Percentiles rank a stretch among this genome's conserved stretches.
Evolutionary conservation across 2,888 invertebrate genomes (phyloP).

Genomic region (Pherbina coryleti): DNA sequence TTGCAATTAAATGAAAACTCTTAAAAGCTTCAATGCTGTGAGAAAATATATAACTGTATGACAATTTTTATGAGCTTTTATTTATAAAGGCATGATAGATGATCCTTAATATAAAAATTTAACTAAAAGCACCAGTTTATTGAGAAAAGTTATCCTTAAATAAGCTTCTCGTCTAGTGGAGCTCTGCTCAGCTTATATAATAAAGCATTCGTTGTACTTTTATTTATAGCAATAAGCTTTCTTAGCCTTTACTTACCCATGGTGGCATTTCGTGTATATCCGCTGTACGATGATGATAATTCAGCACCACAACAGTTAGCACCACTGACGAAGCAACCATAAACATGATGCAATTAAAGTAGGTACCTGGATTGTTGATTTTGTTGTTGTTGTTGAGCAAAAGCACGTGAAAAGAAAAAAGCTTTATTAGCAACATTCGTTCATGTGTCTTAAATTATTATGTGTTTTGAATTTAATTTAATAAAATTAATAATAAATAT

Average conservation of each 20-base stretch:
- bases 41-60: no score
- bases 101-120: no score
- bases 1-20: no score
- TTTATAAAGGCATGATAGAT: no score
- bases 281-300: slow-evolving; percentile 96
- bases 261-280: slow-evolving; percentile 97
- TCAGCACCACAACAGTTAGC: slow-evolving; percentile 94
- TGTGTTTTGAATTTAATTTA: slow-evolving; percentile 14
- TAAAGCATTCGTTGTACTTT: neutral
- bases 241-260: slow-evolving; percentile 80
- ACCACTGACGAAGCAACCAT: slow-evolving; percentile 99
- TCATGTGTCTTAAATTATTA: slow-evolving; percentile 47
- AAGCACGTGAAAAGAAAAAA: slow-evolving; percentile 38
- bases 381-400: slow-evolving; percentile 45
- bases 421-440: slow-evolving; percentile 22
- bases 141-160: no score
- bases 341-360: slow-evolving; percentile 99
- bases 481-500: no score
- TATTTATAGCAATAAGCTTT: neutral
- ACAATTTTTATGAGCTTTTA: no score
- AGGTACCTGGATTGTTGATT: slow-evolving; percentile 81
- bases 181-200: no score
- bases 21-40: no score
- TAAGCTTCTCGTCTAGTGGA: no score
- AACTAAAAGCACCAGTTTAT: no score